Base-by-base conservation (phyloP, 2,888 invertebrate species). In the Hydrotaea cyrtoneurina region DNA sequence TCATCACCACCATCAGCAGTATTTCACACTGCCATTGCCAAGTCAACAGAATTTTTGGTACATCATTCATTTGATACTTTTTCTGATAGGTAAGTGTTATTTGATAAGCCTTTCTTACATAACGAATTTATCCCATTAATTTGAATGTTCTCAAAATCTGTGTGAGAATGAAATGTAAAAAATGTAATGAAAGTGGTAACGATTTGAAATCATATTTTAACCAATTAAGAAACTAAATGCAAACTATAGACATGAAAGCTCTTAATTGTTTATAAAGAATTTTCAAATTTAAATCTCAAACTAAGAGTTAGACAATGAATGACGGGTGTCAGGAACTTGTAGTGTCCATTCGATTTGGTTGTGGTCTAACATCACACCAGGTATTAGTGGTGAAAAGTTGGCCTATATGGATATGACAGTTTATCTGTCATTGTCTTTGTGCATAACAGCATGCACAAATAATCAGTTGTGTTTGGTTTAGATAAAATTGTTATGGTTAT, bases 41-140 rank as follows among this genome's bases (percentile, higher is more conserved):
- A 85, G 62, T 71, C 85, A 77, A 69, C 77, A 85, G 19, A 79
- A 73, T 39, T 86, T 90, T 86, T 91, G 92, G 92, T 89, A 89
- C 86, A 90, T 91, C 82, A 88, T 91, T 84, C 92, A 91, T 89
- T 89, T 91, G 90, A 90, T 91, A 89, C 88, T 91, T 86, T 90
- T 92, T 88, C 88, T 92, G 89, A 92, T 92, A 89, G 91, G 91
- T 91, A 87, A 91, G 91, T 91, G 66, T 72, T 85, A 62, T 69
- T 31, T 57, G 50, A 69, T 69, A 26, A 57, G 13, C 23, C 11
- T n/a, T 46, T 21, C 1, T 17, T 78, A 81, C 53, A 78, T 75
- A 62, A 62, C 31, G 62, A 78, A 85, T 82, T 79, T 69, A 73
- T 19, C 15, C 36, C 17, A 36, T 74, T 57, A 46, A 72, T 72